Percentiles rank a stretch among this genome's conserved stretches.
These are phyloP conservation scores for Trissolcus basalis DNA, from an alignment of 1,140 invertebrate species.

Conservation along the genomic window DNA sequence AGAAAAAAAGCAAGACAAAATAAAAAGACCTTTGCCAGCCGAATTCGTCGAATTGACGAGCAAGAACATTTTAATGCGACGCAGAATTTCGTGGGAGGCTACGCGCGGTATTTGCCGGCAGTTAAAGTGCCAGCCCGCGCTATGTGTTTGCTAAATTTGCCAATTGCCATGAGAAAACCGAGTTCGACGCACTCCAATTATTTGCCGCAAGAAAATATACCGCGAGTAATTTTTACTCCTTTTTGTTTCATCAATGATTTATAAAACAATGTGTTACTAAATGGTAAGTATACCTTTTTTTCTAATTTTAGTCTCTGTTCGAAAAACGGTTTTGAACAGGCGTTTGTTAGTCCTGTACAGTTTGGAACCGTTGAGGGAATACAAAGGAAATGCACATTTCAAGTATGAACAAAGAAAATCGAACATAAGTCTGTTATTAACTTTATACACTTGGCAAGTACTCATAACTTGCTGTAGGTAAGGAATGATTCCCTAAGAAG, in stretches of 20 bases:
- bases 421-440: too few species aligned
- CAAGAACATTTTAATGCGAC: slow-evolving; percentile 48
- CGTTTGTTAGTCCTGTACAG: too few species aligned
- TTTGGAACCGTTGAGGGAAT: too few species aligned
- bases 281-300: too few species aligned
- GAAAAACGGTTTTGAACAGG: too few species aligned
- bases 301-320: too few species aligned
- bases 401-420: too few species aligned
- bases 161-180: slow-evolving; percentile 27
- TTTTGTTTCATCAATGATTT: neutral
- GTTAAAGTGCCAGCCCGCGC: slow-evolving; percentile 31
- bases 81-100: slow-evolving; percentile 64
- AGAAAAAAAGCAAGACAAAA: slow-evolving; percentile 32
- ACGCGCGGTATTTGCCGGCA: slow-evolving; percentile 23
- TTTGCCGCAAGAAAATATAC: neutral
- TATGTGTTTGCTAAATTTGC: slow-evolving; percentile 38
- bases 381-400: too few species aligned
- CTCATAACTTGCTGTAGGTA: too few species aligned
- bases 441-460: too few species aligned
- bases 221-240: neutral
- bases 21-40: slow-evolving; percentile 22
- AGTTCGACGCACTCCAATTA: slow-evolving; percentile 22
- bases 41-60: slow-evolving; percentile 67
- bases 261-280: too few species aligned
- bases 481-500: too few species aligned